phyloP scores from a whole-genome alignment of 2,113 vertebrate species.

The Machaerirhynchus nigripectus region DNA sequence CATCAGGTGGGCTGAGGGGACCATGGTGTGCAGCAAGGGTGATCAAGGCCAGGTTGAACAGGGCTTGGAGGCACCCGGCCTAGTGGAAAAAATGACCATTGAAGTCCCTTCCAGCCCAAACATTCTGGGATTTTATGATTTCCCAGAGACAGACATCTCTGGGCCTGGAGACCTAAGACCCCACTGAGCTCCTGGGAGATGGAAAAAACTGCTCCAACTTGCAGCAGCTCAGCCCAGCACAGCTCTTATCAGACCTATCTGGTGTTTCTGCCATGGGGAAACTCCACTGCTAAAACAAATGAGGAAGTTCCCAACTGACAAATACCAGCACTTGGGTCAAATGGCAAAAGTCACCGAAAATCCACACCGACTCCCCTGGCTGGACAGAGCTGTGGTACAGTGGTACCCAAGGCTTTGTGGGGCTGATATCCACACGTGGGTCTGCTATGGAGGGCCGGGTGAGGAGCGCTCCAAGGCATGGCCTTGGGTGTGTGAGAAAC shows the following conservation, averaged over 20 bases:
- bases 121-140: not conserved
- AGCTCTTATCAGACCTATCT: fast-evolving
- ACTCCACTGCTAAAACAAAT: not conserved
- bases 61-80: not conserved
- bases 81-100: not conserved
- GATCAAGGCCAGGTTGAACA: not conserved
- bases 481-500: not conserved
- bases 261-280: not conserved
- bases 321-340: not conserved
- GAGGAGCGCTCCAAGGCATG: fast-evolving
- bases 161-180: not conserved
- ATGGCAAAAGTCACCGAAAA: not conserved
- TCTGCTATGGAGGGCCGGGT: not conserved
- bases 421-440: not conserved
- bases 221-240: not conserved
- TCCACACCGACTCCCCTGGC: too few relatives aligned
- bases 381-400: not conserved
- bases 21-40: not conserved
- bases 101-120: not conserved
- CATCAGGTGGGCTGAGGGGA: not conserved
- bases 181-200: fast-evolving
- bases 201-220: not conserved
- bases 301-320: not conserved
- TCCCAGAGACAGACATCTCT: not conserved
- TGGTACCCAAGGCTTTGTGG: not conserved